These are phyloP conservation scores for Mnemiopsis leidyi DNA, from an alignment of 37 sponge, comb jelly and placozoan genomes.

Conservation along the genomic window DNA sequence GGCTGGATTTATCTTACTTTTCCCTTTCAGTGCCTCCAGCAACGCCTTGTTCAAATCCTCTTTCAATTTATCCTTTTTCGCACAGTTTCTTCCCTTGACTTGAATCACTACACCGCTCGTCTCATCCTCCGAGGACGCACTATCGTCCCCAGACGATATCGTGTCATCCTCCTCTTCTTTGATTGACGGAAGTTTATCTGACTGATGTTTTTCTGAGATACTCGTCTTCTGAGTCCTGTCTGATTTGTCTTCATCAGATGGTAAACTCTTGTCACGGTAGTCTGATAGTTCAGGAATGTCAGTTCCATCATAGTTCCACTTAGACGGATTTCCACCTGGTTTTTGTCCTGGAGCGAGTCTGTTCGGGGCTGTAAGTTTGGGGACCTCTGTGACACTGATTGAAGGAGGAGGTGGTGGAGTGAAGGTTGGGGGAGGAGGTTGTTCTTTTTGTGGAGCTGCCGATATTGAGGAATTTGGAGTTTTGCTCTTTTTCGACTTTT, in stretches of 20 bases:
- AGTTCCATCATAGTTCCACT: background rate
- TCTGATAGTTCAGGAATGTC: background rate
- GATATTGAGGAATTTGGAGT: no score
- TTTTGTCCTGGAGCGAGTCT: background rate
- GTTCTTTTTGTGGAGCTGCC: no score
- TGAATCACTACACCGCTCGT: background rate
- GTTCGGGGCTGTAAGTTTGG: background rate
- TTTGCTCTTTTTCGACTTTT: background rate
- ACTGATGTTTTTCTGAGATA: background rate
- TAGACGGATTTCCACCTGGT: background rate
- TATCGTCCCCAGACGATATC: background rate
- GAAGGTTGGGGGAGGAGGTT: background rate
- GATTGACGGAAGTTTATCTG: background rate
- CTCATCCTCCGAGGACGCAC: background rate
- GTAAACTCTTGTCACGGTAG: background rate
- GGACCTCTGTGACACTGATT: background rate
- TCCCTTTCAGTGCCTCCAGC: background rate
- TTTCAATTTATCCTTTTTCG: background rate
- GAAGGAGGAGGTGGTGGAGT: background rate
- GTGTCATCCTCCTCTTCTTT: background rate
- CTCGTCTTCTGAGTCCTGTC: background rate
- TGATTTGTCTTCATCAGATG: background rate
- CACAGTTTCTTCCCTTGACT: background rate
- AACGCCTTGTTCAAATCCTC: background rate
- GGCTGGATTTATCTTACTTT: background rate